Conservation (phyloP, 2,113 vertebrate genomes). For the Microcebus lehilahytsara region DNA sequence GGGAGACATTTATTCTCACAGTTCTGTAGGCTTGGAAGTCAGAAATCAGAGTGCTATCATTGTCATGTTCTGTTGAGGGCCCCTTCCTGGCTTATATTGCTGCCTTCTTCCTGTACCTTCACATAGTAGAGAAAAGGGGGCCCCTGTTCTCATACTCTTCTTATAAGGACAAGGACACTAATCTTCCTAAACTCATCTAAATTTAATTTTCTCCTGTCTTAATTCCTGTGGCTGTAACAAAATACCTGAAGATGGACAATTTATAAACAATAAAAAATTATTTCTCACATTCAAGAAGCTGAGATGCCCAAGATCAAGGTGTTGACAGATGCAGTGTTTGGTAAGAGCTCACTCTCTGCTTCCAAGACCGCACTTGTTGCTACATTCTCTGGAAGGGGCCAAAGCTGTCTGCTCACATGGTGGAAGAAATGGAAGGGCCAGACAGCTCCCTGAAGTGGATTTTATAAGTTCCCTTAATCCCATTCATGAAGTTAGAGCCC, state of each 20-base stretch:
- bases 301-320: background rate
- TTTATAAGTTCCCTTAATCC: background rate
- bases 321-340: background rate
- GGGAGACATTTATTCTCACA: background rate
- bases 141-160: background rate
- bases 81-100: background rate
- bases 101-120: background rate
- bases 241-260: background rate
- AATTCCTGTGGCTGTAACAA: background rate
- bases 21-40: background rate
- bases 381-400: background rate
- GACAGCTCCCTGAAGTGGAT: background rate
- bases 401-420: background rate
- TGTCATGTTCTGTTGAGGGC: accelerated
- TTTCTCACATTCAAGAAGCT: background rate
- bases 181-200: background rate
- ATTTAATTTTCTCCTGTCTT: background rate
- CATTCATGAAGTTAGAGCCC: background rate
- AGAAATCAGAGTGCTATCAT: background rate
- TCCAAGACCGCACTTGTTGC: background rate
- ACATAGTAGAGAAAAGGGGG: too few relatives aligned
- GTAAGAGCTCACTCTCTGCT: background rate
- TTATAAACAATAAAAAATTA: background rate
- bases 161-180: background rate
- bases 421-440: background rate